phyloP scores from a whole-genome alignment of 2,888 invertebrate species.

The Cephus pygmeus region DNA sequence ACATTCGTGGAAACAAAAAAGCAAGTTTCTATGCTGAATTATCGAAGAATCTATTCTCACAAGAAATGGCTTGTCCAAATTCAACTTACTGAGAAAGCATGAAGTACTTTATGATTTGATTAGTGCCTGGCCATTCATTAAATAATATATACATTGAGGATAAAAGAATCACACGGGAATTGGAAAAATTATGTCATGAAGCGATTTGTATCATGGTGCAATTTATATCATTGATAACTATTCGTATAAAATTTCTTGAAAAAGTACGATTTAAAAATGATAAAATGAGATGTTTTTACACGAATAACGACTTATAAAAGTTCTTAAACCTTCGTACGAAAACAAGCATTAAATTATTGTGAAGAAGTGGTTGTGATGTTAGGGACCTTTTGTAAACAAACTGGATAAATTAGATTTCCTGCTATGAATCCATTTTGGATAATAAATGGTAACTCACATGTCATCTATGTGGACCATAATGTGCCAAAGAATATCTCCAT shows the following conservation, averaged over 20 bases:
- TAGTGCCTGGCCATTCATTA: not conserved
- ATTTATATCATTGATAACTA: not conserved
- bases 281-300: not conserved
- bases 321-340: not conserved
- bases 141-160: not conserved
- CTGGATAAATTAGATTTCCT: not conserved
- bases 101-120: not conserved
- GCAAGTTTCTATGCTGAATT: not conserved
- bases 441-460: not conserved
- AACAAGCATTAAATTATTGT: not conserved
- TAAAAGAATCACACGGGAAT: not conserved
- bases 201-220: not conserved
- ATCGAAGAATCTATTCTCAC: not conserved
- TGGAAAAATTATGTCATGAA: not conserved
- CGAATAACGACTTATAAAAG: not conserved
- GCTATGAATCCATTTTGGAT: not conserved
- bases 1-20: not conserved
- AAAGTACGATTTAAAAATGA: not conserved
- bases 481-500: conserved; percentile 11
- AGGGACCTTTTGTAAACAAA: not conserved
- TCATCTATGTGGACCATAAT: conserved; percentile 6
- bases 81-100: not conserved
- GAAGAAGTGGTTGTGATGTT: not conserved
- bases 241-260: not conserved
- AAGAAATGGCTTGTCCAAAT: not conserved